These are phyloP conservation scores for Limonius californicus DNA, from an alignment of 1,140 invertebrate genomes.

Conservation along the genomic window DNA sequence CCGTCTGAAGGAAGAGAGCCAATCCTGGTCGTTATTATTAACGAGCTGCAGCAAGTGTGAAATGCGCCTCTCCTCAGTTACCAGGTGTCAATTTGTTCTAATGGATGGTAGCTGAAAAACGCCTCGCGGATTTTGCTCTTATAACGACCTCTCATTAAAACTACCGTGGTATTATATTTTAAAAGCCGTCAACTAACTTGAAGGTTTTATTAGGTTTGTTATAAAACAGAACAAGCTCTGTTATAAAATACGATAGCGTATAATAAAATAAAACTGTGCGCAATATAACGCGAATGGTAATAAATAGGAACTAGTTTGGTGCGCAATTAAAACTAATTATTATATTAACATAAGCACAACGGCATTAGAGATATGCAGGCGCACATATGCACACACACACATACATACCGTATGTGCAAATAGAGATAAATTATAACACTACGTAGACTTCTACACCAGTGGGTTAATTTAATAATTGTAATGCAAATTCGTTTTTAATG, in stretches of 20 bases:
- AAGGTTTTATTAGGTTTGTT: conserved; percentile 16
- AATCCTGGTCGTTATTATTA: conserved; percentile 27
- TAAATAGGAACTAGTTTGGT: conserved; percentile 2
- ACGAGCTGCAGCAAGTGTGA: conserved; percentile 21
- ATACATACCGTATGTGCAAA: not conserved
- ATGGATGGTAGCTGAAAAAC: conserved; percentile 42
- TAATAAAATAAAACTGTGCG: conserved; percentile 1
- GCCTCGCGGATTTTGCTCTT: conserved; percentile 34
- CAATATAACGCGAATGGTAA: not conserved
- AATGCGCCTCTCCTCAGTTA: conserved; percentile 25
- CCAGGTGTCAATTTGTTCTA: conserved; percentile 47
- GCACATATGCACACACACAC: too few species aligned
- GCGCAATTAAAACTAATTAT: conserved; percentile 2
- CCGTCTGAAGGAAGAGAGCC: conserved; percentile 16
- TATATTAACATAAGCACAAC: conserved; percentile 7
- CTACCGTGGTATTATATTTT: conserved; percentile 36
- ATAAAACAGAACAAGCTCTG: conserved; percentile 10
- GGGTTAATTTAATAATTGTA: conserved; percentile 22
- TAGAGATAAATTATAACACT: conserved; percentile 3
- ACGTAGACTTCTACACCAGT: not conserved
- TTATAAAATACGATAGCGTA: conserved; percentile 9
- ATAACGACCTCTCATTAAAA: conserved; percentile 46
- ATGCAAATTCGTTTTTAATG: conserved; percentile 21
- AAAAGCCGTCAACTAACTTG: conserved; percentile 20
- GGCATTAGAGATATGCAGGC: not conserved